These are phyloP conservation scores for Glyphotaelius pellucidus DNA, from an alignment of 2,888 invertebrate species.

Conservation along the genomic window DNA sequence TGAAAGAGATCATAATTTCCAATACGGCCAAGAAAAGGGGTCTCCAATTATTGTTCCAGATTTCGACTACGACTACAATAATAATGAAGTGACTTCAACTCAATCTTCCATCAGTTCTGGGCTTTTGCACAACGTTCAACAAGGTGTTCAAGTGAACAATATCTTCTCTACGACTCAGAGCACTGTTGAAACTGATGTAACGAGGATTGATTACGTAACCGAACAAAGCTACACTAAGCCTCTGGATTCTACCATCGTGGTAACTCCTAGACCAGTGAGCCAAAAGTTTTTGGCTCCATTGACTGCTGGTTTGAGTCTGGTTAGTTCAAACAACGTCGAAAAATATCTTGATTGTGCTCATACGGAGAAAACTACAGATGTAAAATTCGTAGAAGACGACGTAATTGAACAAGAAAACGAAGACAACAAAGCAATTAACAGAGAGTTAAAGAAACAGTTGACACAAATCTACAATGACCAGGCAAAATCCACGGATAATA, in stretches of 20 bases:
- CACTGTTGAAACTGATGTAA: conserved; percentile 67
- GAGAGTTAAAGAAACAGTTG: conserved; percentile 67
- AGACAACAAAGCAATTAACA: conserved; percentile 70
- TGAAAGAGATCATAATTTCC: conserved; percentile 53
- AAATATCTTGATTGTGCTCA: conserved; percentile 72
- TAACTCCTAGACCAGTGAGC: conserved; percentile 78
- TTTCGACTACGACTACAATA: conserved; percentile 65
- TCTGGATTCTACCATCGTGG: conserved; percentile 69
- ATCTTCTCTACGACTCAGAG: conserved; percentile 68
- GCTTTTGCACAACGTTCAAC: conserved; percentile 2
- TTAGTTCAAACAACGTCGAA: conserved; percentile 74
- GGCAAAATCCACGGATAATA: conserved; percentile 26
- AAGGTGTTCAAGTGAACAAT: conserved; percentile 50
- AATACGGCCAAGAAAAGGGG: conserved; percentile 42
- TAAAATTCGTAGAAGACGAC: conserved; percentile 72
- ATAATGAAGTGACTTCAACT: conserved; percentile 46
- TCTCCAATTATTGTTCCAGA: conserved; percentile 72
- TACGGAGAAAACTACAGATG: conserved; percentile 71
- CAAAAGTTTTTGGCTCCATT: conserved; percentile 79
- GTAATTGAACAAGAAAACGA: conserved; percentile 69
- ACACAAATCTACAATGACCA: conserved; percentile 34
- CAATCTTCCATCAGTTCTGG: conserved; percentile 17
- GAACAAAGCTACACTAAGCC: conserved; percentile 48
- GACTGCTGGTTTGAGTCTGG: conserved; percentile 78
- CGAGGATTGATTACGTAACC: conserved; percentile 63